A percentile compares a stretch with the other conserved stretches of the same genome.
These are phyloP conservation scores for Ptilodon capucinus DNA, from an alignment of 2,888 invertebrate species.

Conservation along the genomic window DNA sequence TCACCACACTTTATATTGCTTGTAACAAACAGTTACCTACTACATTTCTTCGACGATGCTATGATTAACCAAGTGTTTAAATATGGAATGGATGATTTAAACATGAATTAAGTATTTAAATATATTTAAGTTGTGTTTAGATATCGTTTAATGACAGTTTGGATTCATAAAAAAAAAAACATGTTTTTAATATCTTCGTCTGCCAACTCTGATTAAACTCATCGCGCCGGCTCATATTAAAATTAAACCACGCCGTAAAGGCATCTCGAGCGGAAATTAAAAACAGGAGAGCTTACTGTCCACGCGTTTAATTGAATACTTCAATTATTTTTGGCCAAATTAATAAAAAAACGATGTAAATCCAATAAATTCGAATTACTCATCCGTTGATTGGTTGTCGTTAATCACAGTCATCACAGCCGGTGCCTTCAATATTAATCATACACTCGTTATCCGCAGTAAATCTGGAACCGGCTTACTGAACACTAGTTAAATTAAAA, in stretches of 20 bases:
- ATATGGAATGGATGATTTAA: too few species aligned
- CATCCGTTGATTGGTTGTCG: conserved; percentile 62
- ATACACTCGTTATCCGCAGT: conserved; percentile 62
- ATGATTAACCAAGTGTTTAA: too few species aligned
- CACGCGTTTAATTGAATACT: conserved; percentile 25
- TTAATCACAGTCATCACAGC: conserved; percentile 62
- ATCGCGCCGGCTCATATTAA: conserved; percentile 10
- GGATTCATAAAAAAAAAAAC: too few species aligned
- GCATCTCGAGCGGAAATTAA: conserved; percentile 6
- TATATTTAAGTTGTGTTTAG: too few species aligned
- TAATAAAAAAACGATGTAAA: conserved; percentile 34
- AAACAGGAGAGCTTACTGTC: conserved; percentile 10
- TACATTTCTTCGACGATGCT: too few species aligned
- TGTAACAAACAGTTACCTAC: too few species aligned
- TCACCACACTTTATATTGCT: too few species aligned
- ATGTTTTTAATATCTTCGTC: too few species aligned
- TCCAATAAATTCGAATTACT: conserved; percentile 54
- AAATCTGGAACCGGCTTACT: conserved; percentile 44
- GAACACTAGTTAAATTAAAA: conserved; percentile 51
- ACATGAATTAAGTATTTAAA: too few species aligned
- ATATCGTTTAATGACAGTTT: too few species aligned
- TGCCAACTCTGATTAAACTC: background rate
- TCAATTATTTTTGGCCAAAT: conserved; percentile 24
- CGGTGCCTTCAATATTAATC: conserved; percentile 62
- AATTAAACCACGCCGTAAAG: conserved; percentile 10